phyloP scores from a whole-genome alignment of 2,888 invertebrate species.

The Myopa testacea region DNA sequence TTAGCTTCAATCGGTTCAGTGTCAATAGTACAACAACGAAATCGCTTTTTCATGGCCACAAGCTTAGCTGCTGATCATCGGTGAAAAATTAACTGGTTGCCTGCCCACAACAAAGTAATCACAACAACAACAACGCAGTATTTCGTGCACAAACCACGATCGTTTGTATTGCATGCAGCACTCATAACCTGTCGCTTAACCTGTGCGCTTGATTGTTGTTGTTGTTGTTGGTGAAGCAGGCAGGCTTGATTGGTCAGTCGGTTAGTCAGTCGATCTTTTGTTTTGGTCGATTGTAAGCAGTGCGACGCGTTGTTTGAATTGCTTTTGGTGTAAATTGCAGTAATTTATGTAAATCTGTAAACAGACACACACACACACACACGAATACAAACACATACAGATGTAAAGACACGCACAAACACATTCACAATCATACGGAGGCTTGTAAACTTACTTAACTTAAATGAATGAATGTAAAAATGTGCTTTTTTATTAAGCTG shows the following conservation, averaged over 20 bases:
- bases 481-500: background rate
- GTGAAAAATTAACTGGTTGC: background rate
- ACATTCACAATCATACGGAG: background rate
- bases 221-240: too few species aligned
- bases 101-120: background rate
- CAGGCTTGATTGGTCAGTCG: too few species aligned
- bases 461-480: slow-evolving; percentile 7
- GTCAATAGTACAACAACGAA: background rate
- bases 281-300: background rate
- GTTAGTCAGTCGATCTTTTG: background rate
- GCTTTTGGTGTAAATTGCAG: slow-evolving; percentile 1
- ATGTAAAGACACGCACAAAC: background rate
- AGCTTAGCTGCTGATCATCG: background rate
- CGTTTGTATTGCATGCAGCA: too few species aligned
- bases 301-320: background rate
- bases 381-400: background rate
- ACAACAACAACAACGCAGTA: too few species aligned
- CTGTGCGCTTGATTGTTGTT: background rate
- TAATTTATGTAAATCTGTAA: background rate
- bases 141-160: too few species aligned
- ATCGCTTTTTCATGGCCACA: background rate
- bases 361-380: background rate
- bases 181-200: background rate
- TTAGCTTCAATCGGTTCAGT: background rate
- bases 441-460: background rate